Conservation (phyloP, 2,888 invertebrate genomes). For the Meteorus cinctellus region DNA sequence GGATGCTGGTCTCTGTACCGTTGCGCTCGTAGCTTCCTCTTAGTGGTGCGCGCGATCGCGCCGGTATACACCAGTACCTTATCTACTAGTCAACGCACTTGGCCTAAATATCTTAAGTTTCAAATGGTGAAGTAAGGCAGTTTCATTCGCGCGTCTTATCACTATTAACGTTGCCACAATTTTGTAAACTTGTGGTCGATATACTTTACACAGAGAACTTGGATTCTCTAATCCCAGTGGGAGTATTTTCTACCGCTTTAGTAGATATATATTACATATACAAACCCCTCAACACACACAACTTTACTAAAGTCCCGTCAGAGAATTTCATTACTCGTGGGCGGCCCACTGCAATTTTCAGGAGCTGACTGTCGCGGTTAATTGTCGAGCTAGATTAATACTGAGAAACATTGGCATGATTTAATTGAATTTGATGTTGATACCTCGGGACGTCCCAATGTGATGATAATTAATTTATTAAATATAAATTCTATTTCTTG, state of each 20-base stretch:
- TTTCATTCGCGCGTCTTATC: neutral
- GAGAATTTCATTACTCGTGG: slow-evolving; percentile 46
- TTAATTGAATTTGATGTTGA: slow-evolving; percentile 5
- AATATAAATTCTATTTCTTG: neutral
- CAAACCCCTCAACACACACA: neutral
- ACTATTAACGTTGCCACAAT: slow-evolving; percentile 7
- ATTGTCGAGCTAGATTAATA: slow-evolving; percentile 1
- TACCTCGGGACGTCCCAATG: neutral
- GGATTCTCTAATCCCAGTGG: neutral
- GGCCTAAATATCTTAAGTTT: slow-evolving; percentile 60
- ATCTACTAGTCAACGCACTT: slow-evolving; percentile 45
- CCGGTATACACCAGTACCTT: slow-evolving; percentile 28
- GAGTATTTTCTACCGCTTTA: slow-evolving; percentile 4
- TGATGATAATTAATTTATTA: neutral
- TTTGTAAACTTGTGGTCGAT: neutral
- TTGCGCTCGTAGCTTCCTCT: slow-evolving; percentile 39
- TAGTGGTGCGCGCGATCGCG: slow-evolving; percentile 30
- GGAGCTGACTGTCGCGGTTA: neutral
- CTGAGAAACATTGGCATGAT: neutral
- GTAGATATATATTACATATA: slow-evolving; percentile 1
- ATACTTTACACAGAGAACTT: neutral
- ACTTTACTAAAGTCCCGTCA: neutral
- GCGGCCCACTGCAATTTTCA: slow-evolving; percentile 22
- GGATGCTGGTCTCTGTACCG: slow-evolving; percentile 66
- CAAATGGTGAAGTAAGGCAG: slow-evolving; percentile 37